Conservation (phyloP, 2,113 vertebrate genomes). For the Marmota flaviventris region DNA sequence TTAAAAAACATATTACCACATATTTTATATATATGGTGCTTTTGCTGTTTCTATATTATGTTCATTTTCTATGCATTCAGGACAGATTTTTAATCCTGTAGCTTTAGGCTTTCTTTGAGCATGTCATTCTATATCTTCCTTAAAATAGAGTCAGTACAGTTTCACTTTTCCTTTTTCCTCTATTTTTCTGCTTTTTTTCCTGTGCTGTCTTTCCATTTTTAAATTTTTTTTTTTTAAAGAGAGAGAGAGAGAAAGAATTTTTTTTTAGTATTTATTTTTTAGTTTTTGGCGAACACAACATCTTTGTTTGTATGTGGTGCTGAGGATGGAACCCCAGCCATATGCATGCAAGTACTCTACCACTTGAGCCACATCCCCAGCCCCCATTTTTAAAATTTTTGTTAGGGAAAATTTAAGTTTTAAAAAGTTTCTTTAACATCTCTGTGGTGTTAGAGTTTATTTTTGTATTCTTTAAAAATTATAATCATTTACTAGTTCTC, state of each 20-base stretch:
- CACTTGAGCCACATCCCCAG: too few relatives aligned
- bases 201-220: not conserved
- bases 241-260: too few relatives aligned
- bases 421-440: conserved; percentile 8
- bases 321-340: too few relatives aligned
- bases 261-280: too few relatives aligned
- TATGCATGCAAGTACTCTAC: too few relatives aligned
- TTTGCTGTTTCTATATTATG: not conserved
- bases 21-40: not conserved
- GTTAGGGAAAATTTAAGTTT: not conserved
- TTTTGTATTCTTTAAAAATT: conserved; percentile 15
- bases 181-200: not conserved
- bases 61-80: not conserved
- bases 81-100: not conserved
- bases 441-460: not conserved
- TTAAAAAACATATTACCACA: not conserved
- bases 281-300: too few relatives aligned
- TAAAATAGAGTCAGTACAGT: not conserved
- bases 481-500: not conserved
- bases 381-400: not conserved
- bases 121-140: not conserved
- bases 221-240: not conserved
- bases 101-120: not conserved
- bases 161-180: not conserved
- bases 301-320: too few relatives aligned